phyloP scores from a whole-genome alignment of 2,113 vertebrate genomes.

The Mormyrus iriodes region DNA sequence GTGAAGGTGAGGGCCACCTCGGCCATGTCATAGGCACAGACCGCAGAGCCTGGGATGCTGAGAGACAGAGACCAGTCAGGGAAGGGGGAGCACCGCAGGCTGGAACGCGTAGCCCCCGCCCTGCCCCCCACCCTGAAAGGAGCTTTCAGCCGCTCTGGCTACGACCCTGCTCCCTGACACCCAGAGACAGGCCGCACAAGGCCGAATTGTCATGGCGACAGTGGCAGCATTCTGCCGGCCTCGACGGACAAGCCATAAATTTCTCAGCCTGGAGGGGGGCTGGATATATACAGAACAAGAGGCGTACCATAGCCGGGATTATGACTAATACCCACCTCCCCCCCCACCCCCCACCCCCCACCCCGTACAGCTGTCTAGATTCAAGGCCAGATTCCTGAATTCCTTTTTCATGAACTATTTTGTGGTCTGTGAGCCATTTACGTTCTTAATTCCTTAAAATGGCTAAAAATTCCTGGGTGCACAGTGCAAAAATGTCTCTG shows the following conservation, averaged over 20 bases:
- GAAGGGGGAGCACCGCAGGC: slow-evolving; percentile 22
- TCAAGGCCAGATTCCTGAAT: slow-evolving; percentile 38
- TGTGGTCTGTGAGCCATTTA: slow-evolving; percentile 48
- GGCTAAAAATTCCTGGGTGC: slow-evolving; percentile 46
- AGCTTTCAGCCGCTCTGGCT: background rate
- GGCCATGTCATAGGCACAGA: slow-evolving; percentile 95
- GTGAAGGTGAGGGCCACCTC: slow-evolving; percentile 89
- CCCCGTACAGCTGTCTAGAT: slow-evolving; percentile 26
- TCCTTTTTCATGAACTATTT: slow-evolving; percentile 40
- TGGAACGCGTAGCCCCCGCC: slow-evolving; percentile 49
- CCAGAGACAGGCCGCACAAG: slow-evolving; percentile 46
- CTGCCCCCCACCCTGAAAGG: background rate
- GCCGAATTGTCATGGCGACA: slow-evolving; percentile 49
- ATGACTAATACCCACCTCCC: slow-evolving; percentile 40
- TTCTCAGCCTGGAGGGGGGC: slow-evolving; percentile 34
- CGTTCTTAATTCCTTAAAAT: slow-evolving; percentile 39
- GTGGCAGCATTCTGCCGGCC: slow-evolving; percentile 43
- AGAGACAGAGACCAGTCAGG: slow-evolving; percentile 30
- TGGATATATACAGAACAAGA: slow-evolving; percentile 40
- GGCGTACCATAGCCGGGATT: slow-evolving; percentile 27
- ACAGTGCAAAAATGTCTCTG: slow-evolving; percentile 52
- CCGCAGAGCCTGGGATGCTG: slow-evolving; percentile 96
- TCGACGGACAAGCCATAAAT: slow-evolving; percentile 44
- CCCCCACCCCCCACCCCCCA: background rate
- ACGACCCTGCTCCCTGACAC: slow-evolving; percentile 27